Conservation (phyloP, 2,888 invertebrate species). For the Cerceris ruficornis region DNA sequence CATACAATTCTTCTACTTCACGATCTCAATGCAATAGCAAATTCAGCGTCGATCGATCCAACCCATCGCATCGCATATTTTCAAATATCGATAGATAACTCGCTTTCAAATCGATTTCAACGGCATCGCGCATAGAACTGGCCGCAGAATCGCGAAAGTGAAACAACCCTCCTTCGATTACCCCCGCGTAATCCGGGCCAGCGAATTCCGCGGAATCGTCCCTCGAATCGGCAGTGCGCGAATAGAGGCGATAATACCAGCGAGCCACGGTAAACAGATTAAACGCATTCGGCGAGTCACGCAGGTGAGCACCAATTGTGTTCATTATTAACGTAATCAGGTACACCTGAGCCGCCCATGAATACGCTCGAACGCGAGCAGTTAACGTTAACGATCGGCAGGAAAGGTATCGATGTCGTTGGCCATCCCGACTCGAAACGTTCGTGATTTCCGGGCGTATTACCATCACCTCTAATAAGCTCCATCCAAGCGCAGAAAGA, state of each 20-base stretch:
- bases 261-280: constrained; percentile 56
- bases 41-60: too few species aligned
- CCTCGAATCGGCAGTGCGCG: neutral
- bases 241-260: constrained; percentile 23
- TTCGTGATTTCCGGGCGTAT: constrained; percentile 19
- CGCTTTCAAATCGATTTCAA: too few species aligned
- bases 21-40: too few species aligned
- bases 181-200: neutral
- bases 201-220: neutral
- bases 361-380: constrained; percentile 41
- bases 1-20: too few species aligned
- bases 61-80: too few species aligned
- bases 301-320: constrained; percentile 61
- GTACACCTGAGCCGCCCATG: constrained; percentile 59
- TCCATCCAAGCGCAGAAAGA: neutral
- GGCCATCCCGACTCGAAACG: constrained; percentile 1
- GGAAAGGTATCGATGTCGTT: constrained; percentile 22
- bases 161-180: neutral
- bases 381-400: constrained; percentile 51
- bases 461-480: constrained; percentile 17
- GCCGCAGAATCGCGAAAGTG: constrained; percentile 18
- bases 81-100: too few species aligned
- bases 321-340: constrained; percentile 65
- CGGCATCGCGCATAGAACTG: neutral
- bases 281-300: constrained; percentile 57